Evolutionary conservation across 2,797 vertebrate species (phyloP).

Genomic region (Pseudochirops corinnae): DNA sequence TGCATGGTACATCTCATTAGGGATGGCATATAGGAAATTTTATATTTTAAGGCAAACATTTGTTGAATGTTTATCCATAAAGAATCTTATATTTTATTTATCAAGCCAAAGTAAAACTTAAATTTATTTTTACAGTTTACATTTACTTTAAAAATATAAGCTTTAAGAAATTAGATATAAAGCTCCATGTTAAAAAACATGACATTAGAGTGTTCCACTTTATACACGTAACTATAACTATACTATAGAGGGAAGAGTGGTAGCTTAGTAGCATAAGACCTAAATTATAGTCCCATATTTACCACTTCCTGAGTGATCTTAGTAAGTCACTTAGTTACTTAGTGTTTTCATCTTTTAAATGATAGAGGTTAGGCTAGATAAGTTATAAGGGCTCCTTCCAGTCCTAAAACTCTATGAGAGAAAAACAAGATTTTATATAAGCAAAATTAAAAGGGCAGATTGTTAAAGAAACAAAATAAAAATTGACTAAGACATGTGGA

Average conservation of each 20-base stretch:
- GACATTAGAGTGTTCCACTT: neutral
- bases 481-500: neutral
- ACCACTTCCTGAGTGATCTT: neutral
- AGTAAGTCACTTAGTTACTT: neutral
- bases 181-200: neutral
- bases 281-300: neutral
- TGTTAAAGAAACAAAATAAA: slow-evolving; percentile 17
- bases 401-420: neutral
- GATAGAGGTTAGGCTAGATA: neutral
- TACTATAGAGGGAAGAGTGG: neutral
- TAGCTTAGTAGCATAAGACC: neutral
- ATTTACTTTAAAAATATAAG: neutral
- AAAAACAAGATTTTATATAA: slow-evolving; percentile 3
- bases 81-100: neutral
- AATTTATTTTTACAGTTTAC: neutral
- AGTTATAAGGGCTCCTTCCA: neutral
- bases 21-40: neutral
- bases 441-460: neutral
- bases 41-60: neutral
- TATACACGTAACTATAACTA: neutral
- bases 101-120: neutral
- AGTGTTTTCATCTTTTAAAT: neutral
- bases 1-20: neutral
- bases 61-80: neutral
- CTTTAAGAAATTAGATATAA: neutral